Conservation (phyloP, 2,888 invertebrate genomes). For the Imbricaverruca yamaguchii region DNA sequence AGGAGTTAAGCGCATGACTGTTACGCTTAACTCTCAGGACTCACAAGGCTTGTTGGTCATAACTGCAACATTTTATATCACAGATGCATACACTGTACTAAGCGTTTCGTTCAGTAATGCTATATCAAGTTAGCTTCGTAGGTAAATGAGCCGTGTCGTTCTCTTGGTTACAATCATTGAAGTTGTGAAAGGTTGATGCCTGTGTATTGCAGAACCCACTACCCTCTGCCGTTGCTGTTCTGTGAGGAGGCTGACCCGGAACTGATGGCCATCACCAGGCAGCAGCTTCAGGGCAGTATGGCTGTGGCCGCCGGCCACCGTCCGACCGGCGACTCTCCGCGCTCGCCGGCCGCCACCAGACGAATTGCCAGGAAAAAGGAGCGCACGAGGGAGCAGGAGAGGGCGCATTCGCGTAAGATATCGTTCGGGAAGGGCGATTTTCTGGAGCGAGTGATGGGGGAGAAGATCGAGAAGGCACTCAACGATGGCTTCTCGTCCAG, state of each 20-base stretch:
- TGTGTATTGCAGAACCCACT: neutral
- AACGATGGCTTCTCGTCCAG: neutral
- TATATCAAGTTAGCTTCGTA: too few species aligned
- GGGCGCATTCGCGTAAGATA: neutral
- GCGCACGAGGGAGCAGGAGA: neutral
- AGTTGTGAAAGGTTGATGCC: too few species aligned
- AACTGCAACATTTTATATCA: too few species aligned
- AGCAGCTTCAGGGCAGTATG: neutral
- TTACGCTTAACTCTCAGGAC: too few species aligned
- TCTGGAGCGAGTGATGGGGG: neutral
- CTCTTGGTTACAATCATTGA: too few species aligned
- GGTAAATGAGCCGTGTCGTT: too few species aligned
- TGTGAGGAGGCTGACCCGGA: neutral
- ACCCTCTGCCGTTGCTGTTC: neutral
- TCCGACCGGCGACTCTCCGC: neutral
- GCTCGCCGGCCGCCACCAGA: neutral
- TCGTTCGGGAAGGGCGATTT: conserved; percentile 12
- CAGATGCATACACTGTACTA: too few species aligned
- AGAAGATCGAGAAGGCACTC: neutral
- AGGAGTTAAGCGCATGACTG: too few species aligned
- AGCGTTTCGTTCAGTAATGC: too few species aligned
- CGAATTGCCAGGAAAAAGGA: neutral
- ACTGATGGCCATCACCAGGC: neutral
- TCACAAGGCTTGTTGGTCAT: too few species aligned
- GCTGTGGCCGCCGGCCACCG: neutral